These are phyloP conservation scores for Megalops cyprinoides DNA, from an alignment of 2,797 vertebrate genomes.

Conservation along the genomic window DNA sequence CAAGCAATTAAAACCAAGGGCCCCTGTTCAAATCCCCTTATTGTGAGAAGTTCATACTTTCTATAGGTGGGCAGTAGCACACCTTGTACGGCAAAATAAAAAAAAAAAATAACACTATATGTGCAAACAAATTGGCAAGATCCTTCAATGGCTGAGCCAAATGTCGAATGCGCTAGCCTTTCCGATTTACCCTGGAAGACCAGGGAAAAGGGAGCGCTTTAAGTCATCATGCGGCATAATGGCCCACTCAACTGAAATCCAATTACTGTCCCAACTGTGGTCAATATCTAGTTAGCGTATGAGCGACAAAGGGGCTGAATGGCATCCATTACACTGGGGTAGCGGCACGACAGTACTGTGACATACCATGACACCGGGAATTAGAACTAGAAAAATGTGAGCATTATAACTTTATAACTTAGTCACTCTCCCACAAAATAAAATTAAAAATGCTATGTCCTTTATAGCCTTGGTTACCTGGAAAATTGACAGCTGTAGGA, in stretches of 20 bases:
- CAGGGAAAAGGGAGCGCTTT: background rate
- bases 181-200: background rate
- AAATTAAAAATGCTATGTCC: too few relatives aligned
- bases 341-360: background rate
- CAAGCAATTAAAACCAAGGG: constrained; percentile 15
- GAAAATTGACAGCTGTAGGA: background rate
- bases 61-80: background rate
- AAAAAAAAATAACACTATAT: background rate
- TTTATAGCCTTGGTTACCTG: background rate
- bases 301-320: background rate
- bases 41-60: background rate
- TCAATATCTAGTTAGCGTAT: constrained; percentile 11
- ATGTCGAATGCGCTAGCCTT: background rate
- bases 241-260: constrained; percentile 29
- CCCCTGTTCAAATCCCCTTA: background rate
- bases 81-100: background rate
- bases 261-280: constrained; percentile 29
- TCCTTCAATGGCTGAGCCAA: background rate
- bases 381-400: background rate
- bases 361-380: too few relatives aligned
- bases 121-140: background rate
- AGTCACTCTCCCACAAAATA: too few relatives aligned
- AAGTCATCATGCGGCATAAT: background rate
- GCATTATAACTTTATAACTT: too few relatives aligned
- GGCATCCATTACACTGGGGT: constrained; percentile 13